These are phyloP conservation scores for Daktulosphaira vitifoliae DNA, from an alignment of 1,140 invertebrate species.

Conservation along the genomic window DNA sequence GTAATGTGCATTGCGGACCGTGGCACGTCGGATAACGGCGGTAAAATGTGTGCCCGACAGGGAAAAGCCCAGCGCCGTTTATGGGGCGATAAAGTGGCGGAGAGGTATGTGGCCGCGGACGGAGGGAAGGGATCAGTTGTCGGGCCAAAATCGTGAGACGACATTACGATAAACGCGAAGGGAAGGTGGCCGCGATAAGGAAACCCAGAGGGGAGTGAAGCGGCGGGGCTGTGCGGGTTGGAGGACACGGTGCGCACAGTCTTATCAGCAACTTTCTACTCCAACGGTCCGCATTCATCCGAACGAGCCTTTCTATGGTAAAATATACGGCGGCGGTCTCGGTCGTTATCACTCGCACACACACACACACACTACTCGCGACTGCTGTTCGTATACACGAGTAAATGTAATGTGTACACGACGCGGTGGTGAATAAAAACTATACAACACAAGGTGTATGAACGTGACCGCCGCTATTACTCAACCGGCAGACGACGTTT, in stretches of 20 bases:
- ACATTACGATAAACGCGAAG: neutral
- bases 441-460: neutral
- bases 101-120: constrained; percentile 3
- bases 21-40: too few relatives aligned
- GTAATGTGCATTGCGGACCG: too few relatives aligned
- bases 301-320: constrained; percentile 17
- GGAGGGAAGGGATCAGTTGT: constrained; percentile 19
- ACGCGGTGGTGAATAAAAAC: neutral
- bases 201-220: neutral
- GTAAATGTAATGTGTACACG: neutral
- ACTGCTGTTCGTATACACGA: neutral
- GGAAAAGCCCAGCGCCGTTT: too few relatives aligned
- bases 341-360: constrained; percentile 28
- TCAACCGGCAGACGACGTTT: constrained; percentile 29
- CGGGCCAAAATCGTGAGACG: constrained; percentile 10
- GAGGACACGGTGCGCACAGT: neutral
- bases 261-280: constrained; percentile 33
- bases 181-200: constrained; percentile 2
- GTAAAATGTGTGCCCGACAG: too few relatives aligned
- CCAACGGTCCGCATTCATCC: constrained; percentile 27
- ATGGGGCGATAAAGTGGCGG: too few relatives aligned
- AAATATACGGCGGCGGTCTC: constrained; percentile 14
- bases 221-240: too few relatives aligned
- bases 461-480: neutral
- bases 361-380: neutral